phyloP scores from a whole-genome alignment of 1,140 invertebrate genomes.

The Aphelenchoides avenae region DNA sequence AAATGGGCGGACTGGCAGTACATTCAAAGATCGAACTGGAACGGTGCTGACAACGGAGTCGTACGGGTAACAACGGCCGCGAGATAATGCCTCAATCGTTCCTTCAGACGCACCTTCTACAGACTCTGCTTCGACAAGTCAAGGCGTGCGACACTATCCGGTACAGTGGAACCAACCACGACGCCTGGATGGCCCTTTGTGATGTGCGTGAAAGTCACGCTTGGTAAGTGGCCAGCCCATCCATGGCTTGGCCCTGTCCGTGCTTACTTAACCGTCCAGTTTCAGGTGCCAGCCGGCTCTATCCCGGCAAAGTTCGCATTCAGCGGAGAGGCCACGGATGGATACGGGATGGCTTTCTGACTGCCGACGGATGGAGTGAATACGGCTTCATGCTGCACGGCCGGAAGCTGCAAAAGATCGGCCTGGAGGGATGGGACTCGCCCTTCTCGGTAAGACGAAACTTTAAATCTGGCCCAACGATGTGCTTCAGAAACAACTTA shows the following conservation, averaged over 20 bases:
- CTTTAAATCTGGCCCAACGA: too few relatives aligned
- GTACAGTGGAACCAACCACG: slow-evolving; percentile 38
- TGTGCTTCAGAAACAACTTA: too few relatives aligned
- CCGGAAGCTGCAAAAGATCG: slow-evolving; percentile 44
- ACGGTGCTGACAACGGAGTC: slow-evolving; percentile 49
- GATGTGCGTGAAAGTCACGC: slow-evolving; percentile 42
- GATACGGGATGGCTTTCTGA: slow-evolving; percentile 47
- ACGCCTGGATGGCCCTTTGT: slow-evolving; percentile 49
- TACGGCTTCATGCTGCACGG: slow-evolving; percentile 49
- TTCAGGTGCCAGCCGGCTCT: slow-evolving; percentile 34
- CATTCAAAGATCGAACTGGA: slow-evolving; percentile 37
- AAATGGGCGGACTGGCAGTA: slow-evolving; percentile 50
- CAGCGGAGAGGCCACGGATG: slow-evolving; percentile 32
- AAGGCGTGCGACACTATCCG: slow-evolving; percentile 43
- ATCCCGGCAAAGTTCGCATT: slow-evolving; percentile 38
- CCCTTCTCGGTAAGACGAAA: too few relatives aligned
- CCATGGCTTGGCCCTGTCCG: too few relatives aligned
- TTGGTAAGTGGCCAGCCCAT: too few relatives aligned
- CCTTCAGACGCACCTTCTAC: slow-evolving; percentile 39
- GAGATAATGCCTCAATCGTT: not conserved
- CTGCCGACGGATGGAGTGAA: slow-evolving; percentile 30
- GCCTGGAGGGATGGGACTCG: slow-evolving; percentile 6
- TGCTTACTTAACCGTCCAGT: too few relatives aligned
- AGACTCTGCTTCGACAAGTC: slow-evolving; percentile 42
- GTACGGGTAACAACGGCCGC: slow-evolving; percentile 24